Percentiles rank a stretch among this genome's conserved stretches.
These are phyloP conservation scores for Psophia crepitans DNA, from an alignment of 2,113 vertebrate genomes.

Conservation along the genomic window DNA sequence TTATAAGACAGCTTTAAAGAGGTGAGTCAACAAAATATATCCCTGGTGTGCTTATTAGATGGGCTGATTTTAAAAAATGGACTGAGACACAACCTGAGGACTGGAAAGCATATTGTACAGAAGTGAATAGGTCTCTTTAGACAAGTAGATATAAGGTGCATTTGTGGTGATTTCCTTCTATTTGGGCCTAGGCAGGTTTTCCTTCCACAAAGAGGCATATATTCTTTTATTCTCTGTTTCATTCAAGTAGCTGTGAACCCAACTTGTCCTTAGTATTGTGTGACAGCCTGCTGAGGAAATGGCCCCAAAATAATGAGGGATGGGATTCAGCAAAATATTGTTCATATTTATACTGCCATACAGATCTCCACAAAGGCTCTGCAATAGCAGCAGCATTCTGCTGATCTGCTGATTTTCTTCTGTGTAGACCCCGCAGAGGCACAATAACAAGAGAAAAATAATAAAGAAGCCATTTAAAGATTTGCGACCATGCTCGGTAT, in stretches of 20 bases:
- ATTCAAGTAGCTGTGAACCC: conserved; percentile 72
- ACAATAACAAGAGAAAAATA: conserved; percentile 73
- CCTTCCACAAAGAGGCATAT: conserved; percentile 63
- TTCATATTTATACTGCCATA: conserved; percentile 73
- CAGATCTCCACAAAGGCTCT: conserved; percentile 71
- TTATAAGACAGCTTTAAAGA: conserved; percentile 50
- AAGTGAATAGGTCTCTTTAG: conserved; percentile 67
- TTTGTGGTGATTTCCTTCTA: conserved; percentile 72
- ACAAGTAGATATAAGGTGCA: conserved; percentile 37
- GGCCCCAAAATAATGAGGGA: conserved; percentile 75
- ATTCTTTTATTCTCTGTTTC: conserved; percentile 77
- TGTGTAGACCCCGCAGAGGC: conserved; percentile 60
- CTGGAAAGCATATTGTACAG: conserved; percentile 37
- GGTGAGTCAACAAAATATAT: conserved; percentile 52
- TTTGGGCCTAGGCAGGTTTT: conserved; percentile 65
- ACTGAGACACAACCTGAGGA: conserved; percentile 25
- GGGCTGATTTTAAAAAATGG: conserved; percentile 25
- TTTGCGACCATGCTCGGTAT: conserved; percentile 48
- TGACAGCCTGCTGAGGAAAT: conserved; percentile 77
- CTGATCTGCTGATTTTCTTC: conserved; percentile 75
- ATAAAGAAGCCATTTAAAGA: conserved; percentile 74
- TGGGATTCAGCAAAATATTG: conserved; percentile 72
- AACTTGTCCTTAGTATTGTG: conserved; percentile 73
- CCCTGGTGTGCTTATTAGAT: conserved; percentile 4
- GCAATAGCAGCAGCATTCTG: conserved; percentile 68